Percentiles rank a stretch among this genome's conserved stretches.
These are phyloP conservation scores for Champsocephalus esox DNA, from an alignment of 2,797 vertebrate species.

Conservation along the genomic window DNA sequence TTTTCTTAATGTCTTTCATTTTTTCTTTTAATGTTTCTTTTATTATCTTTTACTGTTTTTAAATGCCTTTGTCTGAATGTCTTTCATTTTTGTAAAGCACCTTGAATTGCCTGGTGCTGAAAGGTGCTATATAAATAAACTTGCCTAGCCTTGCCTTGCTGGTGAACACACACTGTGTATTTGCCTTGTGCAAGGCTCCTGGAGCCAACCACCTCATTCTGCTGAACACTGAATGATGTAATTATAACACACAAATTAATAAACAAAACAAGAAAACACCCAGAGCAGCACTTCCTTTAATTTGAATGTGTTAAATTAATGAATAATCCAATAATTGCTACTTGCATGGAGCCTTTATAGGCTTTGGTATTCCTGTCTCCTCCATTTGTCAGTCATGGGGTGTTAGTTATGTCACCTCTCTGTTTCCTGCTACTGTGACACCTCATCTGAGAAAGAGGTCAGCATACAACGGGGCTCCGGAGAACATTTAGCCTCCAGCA, in stretches of 20 bases:
- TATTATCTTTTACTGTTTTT: too few species aligned
- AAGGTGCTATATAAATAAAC: too few species aligned
- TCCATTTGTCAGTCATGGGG: slow-evolving; percentile 62
- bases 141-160: neutral
- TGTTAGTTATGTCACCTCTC: slow-evolving; percentile 63
- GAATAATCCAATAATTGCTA: slow-evolving; percentile 48
- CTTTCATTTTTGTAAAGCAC: too few species aligned
- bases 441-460: slow-evolving; percentile 61
- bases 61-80: too few species aligned
- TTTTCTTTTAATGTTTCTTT: too few species aligned
- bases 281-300: slow-evolving; percentile 14
- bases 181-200: slow-evolving; percentile 10
- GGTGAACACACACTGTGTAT: slow-evolving; percentile 22
- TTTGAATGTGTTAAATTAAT: slow-evolving; percentile 45
- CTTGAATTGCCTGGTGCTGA: too few species aligned
- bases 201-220: slow-evolving; percentile 12
- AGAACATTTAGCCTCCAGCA: slow-evolving; percentile 58
- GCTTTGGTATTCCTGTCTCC: slow-evolving; percentile 57
- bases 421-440: slow-evolving; percentile 58
- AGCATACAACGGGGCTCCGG: slow-evolving; percentile 53
- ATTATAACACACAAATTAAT: slow-evolving; percentile 18
- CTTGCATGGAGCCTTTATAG: slow-evolving; percentile 31
- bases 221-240: neutral
- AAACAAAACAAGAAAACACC: neutral
- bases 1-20: too few species aligned